A percentile compares a stretch with the other conserved stretches of the same genome.
These are phyloP conservation scores for Scolopax bukidnonensis DNA, from an alignment of 2,797 vertebrate genomes.

Conservation along the genomic window DNA sequence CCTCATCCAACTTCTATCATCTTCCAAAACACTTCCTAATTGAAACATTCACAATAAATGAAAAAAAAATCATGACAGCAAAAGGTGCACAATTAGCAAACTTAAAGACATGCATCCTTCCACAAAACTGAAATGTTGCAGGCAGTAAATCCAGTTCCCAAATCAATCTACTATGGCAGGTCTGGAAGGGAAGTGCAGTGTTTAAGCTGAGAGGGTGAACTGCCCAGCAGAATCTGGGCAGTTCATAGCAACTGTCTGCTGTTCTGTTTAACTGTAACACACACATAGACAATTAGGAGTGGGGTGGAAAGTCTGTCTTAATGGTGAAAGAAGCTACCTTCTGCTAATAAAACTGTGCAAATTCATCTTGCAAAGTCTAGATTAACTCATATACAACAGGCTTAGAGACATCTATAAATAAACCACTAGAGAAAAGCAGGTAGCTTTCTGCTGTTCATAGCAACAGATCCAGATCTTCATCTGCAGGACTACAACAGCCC, in stretches of 20 bases:
- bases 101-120: neutral
- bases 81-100: neutral
- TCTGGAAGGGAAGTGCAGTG: neutral
- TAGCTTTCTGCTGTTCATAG: neutral
- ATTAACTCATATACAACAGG: neutral
- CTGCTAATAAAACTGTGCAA: neutral
- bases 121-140: neutral
- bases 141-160: neutral
- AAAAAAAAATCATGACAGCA: neutral
- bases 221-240: neutral
- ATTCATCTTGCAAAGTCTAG: neutral
- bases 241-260: no score
- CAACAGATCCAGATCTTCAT: neutral
- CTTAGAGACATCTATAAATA: neutral
- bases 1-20: slow-evolving; percentile 19
- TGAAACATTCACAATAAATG: slow-evolving; percentile 7
- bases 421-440: neutral
- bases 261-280: neutral
- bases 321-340: neutral
- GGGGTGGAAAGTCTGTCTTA: neutral
- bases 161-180: rapidly evolving
- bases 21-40: slow-evolving; percentile 42
- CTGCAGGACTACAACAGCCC: neutral
- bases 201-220: neutral
- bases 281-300: rapidly evolving